Evolutionary conservation across 2,113 vertebrate species (phyloP).

Genomic region (Atrichornis clamosus): DNA sequence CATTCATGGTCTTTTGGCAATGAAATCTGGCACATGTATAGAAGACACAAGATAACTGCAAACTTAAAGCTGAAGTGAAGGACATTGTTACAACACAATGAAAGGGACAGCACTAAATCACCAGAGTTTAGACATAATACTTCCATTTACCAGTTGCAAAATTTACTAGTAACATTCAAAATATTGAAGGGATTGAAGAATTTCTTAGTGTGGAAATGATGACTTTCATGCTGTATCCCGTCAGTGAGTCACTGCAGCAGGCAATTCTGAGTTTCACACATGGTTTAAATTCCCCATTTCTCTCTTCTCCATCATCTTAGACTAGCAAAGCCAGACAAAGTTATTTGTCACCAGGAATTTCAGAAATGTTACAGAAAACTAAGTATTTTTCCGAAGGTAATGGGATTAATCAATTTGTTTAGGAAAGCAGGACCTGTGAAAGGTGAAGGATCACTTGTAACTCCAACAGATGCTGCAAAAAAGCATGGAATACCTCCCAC

Average conservation of each 20-base stretch:
- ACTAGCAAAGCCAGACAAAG: neutral
- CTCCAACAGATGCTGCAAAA: neutral
- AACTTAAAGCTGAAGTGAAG: neutral
- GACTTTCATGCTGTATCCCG: too few species aligned
- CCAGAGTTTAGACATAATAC: neutral
- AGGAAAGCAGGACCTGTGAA: neutral
- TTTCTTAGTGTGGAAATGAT: neutral
- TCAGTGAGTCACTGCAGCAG: too few species aligned
- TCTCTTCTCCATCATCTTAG: neutral
- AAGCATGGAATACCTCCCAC: neutral
- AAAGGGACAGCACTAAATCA: neutral
- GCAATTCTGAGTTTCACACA: neutral
- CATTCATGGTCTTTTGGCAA: neutral
- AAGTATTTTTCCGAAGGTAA: neutral
- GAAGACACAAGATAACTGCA: neutral
- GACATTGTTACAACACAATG: neutral
- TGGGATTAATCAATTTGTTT: neutral
- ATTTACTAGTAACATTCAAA: neutral
- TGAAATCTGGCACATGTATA: neutral
- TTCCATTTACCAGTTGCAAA: neutral
- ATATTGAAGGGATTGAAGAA: neutral
- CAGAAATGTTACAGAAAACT: neutral
- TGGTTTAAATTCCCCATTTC: neutral
- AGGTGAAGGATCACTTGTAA: neutral
- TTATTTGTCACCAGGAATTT: neutral